A percentile compares a stretch with the other conserved stretches of the same genome.
Evolutionary conservation across 2,888 invertebrate genomes (phyloP).

Genomic region (Neuroscelio doddi): DNA sequence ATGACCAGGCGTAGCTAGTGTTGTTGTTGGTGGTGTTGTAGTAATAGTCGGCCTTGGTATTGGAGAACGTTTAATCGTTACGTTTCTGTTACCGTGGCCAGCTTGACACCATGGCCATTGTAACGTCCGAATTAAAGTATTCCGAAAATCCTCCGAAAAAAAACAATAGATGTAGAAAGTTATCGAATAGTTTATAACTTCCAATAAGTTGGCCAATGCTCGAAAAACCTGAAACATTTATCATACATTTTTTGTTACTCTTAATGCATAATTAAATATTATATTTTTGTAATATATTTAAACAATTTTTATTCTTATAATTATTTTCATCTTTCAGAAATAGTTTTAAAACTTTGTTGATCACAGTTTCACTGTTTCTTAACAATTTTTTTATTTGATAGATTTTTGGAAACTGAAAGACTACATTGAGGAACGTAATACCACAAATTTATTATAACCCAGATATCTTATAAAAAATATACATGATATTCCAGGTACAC

Average conservation of each 20-base stretch:
- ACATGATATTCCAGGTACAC: too few relatives aligned
- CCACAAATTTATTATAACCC: too few relatives aligned
- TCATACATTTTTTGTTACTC: not conserved
- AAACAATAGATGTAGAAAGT: slow-evolving; percentile 87
- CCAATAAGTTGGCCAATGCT: slow-evolving; percentile 81
- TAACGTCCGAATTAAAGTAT: slow-evolving; percentile 79
- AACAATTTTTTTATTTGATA: too few relatives aligned
- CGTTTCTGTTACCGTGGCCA: slow-evolving; percentile 48
- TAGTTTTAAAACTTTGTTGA: too few relatives aligned
- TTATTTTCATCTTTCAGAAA: too few relatives aligned
- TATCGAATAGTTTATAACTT: slow-evolving; percentile 83
- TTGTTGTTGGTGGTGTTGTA: slow-evolving; percentile 61
- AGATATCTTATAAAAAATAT: too few relatives aligned
- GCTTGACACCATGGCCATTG: slow-evolving; percentile 74
- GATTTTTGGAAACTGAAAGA: too few relatives aligned
- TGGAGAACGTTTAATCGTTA: slow-evolving; percentile 59
- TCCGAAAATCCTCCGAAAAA: slow-evolving; percentile 84
- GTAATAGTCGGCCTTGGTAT: slow-evolving; percentile 60
- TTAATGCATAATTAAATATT: not conserved
- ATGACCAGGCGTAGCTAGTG: slow-evolving; percentile 58
- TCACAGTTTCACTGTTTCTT: too few relatives aligned
- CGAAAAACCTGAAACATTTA: slow-evolving; percentile 76
- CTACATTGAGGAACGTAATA: too few relatives aligned
- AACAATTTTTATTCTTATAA: too few relatives aligned
- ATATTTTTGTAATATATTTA: too few relatives aligned